These are phyloP conservation scores for Drosophila quadrilineata DNA, from an alignment of 1,140 invertebrate species.

Conservation along the genomic window DNA sequence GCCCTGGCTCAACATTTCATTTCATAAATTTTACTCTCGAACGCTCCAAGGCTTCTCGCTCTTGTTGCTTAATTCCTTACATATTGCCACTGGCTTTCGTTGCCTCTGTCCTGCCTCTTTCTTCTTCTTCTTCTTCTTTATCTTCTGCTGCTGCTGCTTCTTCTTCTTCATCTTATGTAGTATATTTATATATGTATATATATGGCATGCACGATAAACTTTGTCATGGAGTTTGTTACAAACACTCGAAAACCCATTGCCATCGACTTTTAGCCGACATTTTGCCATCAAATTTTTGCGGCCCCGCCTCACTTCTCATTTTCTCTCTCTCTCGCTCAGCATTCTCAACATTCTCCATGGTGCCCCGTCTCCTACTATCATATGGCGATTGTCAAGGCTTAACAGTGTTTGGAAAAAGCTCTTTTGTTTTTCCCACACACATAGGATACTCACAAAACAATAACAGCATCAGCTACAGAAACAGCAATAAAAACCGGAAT, in stretches of 20 bases:
- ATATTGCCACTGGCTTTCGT: conserved; percentile 12
- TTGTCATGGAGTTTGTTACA: conserved; percentile 32
- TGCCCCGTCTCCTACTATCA: neutral
- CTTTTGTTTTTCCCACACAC: conserved; percentile 32
- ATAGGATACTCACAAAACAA: conserved; percentile 36
- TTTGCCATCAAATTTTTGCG: conserved; percentile 28
- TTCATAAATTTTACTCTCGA: conserved; percentile 38
- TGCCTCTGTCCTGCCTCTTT: neutral
- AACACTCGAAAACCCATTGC: conserved; percentile 35
- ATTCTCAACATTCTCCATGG: neutral
- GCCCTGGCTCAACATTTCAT: conserved; percentile 44
- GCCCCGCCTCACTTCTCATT: neutral
- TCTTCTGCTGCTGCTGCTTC: neutral
- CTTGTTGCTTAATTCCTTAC: conserved; percentile 40
- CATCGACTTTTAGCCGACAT: conserved; percentile 27
- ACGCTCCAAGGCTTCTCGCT: conserved; percentile 16
- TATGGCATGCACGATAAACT: conserved; percentile 23
- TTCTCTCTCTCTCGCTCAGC: neutral
- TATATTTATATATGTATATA: neutral
- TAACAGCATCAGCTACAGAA: too few relatives aligned
- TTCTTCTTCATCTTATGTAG: neutral
- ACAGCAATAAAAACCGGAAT: conserved; percentile 42
- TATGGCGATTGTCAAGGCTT: conserved; percentile 25
- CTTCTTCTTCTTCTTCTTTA: neutral
- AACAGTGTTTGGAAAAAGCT: conserved; percentile 16